Evolutionary conservation across 2,113 vertebrate species (phyloP).

Genomic region (Austrofundulus limnaeus): DNA sequence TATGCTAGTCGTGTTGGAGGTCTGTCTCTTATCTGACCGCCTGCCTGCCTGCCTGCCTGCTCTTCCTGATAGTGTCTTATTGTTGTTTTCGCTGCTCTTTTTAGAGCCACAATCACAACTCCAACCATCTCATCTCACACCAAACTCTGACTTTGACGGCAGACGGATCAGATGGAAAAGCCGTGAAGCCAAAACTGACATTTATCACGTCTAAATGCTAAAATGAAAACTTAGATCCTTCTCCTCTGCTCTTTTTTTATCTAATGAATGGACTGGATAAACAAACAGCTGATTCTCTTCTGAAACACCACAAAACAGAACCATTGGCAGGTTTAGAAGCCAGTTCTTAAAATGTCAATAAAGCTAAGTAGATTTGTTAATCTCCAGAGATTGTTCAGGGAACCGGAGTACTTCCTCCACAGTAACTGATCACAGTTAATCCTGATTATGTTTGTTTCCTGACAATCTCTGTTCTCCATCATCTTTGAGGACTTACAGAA

Average conservation of each 20-base stretch:
- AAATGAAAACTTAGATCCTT: not conserved
- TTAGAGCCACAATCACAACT: slow-evolving; percentile 15
- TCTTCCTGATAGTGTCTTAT: slow-evolving; percentile 43
- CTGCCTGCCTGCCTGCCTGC: slow-evolving; percentile 39
- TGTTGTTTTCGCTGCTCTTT: slow-evolving; percentile 17
- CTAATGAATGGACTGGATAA: not conserved
- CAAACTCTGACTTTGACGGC: not conserved
- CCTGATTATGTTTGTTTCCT: no score
- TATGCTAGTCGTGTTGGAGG: no score
- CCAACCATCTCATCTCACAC: not conserved
- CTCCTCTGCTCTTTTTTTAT: slow-evolving; percentile 1
- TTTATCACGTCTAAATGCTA: not conserved
- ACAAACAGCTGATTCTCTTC: no score
- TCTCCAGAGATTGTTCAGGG: no score
- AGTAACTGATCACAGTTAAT: no score
- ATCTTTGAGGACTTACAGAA: no score
- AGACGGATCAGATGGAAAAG: not conserved
- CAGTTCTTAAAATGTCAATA: no score
- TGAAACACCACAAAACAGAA: no score
- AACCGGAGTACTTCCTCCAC: no score
- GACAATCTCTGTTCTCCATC: no score
- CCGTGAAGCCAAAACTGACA: not conserved
- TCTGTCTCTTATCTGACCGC: slow-evolving; percentile 48
- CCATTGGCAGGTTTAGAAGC: no score
- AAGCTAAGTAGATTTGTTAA: no score